These are phyloP conservation scores for Octopus bimaculoides DNA, from an alignment of 1,140 invertebrate species.

Conservation along the genomic window DNA sequence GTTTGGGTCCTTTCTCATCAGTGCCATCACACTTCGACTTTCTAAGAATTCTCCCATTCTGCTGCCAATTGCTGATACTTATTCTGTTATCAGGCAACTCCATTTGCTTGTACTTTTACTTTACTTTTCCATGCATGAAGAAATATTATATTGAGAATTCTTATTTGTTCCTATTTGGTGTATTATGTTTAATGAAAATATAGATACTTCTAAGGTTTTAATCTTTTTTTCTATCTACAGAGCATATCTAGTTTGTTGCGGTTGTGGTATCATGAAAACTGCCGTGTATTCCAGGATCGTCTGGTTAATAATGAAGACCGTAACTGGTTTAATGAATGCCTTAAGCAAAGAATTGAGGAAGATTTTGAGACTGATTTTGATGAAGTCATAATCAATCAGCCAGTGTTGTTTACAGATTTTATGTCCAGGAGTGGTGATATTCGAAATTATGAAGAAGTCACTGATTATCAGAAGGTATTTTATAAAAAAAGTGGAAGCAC, in stretches of 20 bases:
- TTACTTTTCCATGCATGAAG: neutral
- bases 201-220: too few species aligned
- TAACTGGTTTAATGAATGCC: constrained; percentile 51
- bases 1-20: too few species aligned
- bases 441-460: constrained; percentile 52
- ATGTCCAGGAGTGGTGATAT: constrained; percentile 42
- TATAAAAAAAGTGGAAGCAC: too few species aligned
- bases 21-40: too few species aligned
- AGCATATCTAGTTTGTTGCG: constrained; percentile 44
- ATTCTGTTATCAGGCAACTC: too few species aligned
- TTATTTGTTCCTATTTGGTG: too few species aligned
- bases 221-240: constrained; percentile 21
- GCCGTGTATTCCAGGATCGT: constrained; percentile 58
- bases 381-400: constrained; percentile 51
- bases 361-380: constrained; percentile 50
- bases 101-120: too few species aligned
- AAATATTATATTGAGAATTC: too few species aligned
- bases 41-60: too few species aligned
- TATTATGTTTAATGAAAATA: too few species aligned
- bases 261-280: constrained; percentile 58
- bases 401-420: constrained; percentile 60
- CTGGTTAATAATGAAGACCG: constrained; percentile 58
- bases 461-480: constrained; percentile 52
- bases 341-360: constrained; percentile 50
- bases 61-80: too few species aligned